These are phyloP conservation scores for Cloeon dipterum DNA, from an alignment of 2,888 invertebrate genomes.

Conservation along the genomic window DNA sequence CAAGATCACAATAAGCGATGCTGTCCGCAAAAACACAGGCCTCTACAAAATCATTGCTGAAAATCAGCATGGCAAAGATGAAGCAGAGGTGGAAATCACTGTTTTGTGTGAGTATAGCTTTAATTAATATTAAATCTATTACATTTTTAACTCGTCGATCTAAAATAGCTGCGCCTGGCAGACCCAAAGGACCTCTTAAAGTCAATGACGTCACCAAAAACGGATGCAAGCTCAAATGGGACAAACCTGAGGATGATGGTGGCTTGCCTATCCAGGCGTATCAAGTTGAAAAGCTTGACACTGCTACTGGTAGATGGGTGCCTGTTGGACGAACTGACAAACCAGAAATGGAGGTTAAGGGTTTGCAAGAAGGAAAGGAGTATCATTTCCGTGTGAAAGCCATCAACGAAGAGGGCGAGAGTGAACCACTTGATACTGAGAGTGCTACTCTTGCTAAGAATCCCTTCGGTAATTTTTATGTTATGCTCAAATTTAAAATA, in stretches of 20 bases:
- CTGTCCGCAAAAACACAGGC: conserved; percentile 65
- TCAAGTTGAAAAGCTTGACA: conserved; percentile 82
- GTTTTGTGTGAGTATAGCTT: conserved; percentile 34
- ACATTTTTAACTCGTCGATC: too few relatives aligned
- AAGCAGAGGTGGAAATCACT: conserved; percentile 83
- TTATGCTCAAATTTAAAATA: too few relatives aligned
- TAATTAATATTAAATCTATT: too few relatives aligned
- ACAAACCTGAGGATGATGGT: conserved; percentile 85
- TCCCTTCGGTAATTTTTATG: conserved; percentile 61
- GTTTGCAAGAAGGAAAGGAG: conserved; percentile 75
- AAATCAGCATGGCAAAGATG: conserved; percentile 78
- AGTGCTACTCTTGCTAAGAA: conserved; percentile 79
- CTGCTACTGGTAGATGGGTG: conserved; percentile 77
- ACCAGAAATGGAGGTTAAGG: conserved; percentile 70
- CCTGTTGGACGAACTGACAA: conserved; percentile 74
- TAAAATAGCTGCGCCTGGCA: conserved; percentile 58
- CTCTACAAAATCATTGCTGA: conserved; percentile 74
- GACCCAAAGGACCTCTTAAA: conserved; percentile 73
- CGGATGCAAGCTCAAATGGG: conserved; percentile 77
- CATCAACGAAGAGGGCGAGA: conserved; percentile 85
- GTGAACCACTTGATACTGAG: conserved; percentile 84
- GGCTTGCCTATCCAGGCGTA: conserved; percentile 85
- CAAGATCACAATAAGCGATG: conserved; percentile 56
- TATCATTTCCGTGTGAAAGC: conserved; percentile 88
- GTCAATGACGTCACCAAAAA: conserved; percentile 73